phyloP scores from a whole-genome alignment of 2,797 vertebrate genomes.

The Gymnothorax reevesii region DNA sequence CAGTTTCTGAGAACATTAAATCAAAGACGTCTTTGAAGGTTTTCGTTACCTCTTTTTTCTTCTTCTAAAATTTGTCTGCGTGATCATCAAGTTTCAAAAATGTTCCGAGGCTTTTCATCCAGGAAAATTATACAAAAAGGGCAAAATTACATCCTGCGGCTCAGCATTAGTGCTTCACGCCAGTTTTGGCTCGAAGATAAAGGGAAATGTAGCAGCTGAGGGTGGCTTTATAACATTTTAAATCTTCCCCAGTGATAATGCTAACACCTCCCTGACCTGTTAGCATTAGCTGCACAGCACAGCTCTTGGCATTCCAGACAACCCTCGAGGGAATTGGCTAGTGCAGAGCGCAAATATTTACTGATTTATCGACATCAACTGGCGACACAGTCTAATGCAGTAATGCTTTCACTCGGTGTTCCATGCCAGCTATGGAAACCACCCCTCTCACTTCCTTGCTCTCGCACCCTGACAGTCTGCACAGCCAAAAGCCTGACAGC shows the following conservation, averaged over 20 bases:
- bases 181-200: conserved; percentile 5
- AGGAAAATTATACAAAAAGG: background rate
- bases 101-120: background rate
- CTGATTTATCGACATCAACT: background rate
- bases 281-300: background rate
- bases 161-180: background rate
- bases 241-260: background rate
- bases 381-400: background rate
- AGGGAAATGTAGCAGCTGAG: background rate
- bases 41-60: background rate
- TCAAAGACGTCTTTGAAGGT: background rate
- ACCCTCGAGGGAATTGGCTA: background rate
- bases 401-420: background rate
- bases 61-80: background rate
- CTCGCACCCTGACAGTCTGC: background rate
- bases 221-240: background rate
- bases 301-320: background rate
- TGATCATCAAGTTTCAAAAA: background rate
- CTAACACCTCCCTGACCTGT: background rate
- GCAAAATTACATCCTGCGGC: background rate
- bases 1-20: conserved; percentile 4
- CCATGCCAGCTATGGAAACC: conserved; percentile 2
- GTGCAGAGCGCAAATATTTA: background rate
- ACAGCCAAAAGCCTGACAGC: background rate
- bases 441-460: background rate